Evolutionary conservation across 2,888 invertebrate species (phyloP), one percentile per base, ranked within the genome.

Genomic region (Netelia inedita): DNA sequence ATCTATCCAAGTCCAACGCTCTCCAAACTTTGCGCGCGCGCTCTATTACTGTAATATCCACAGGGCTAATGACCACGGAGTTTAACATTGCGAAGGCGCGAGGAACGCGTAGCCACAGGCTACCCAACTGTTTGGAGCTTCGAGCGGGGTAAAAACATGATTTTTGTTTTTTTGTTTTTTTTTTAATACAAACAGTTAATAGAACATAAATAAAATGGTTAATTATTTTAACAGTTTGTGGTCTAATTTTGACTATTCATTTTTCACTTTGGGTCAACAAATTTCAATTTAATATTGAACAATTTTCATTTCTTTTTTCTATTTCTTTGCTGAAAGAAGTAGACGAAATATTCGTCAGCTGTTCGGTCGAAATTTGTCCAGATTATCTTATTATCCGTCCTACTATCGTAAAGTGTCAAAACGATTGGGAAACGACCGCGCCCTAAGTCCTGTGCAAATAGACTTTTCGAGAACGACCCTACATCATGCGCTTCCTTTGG

Each of bases 11-110:
- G 76, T 69, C 74, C 63, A 83, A 79, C 57, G 71, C 82, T 83
- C 75, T 59, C 55, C 21, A 75, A 83, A 79, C 57, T 69, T 71
- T 11, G 28, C 57, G 61, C 46, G 14, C 63, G 73, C 9, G n/a
- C 55, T 28, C 28, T 46, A 23, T 61, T n/a, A 46, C 57, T 41
- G 41, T 75, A 50, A 73, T 75, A 63, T 71, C 50, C 71, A 46
- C 55, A 79, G 74, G 69, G 83, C 79, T 83, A 79, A 83, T 71
- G 73, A 79, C 79, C 79, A 79, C 66, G 21, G 43, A 68, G 68
- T 68, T 68, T 43, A 23, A 61, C 16, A 57, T 57, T 16, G 66
- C 76, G 46, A 23, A 59, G 59, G 41, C 50, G 16, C 63, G 3
- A 10, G n/a, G 46, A 74, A 53, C 50, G 35, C 41, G 14, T 46